These are phyloP conservation scores for Indri indri DNA, from an alignment of 2,113 vertebrate species.

Conservation along the genomic window DNA sequence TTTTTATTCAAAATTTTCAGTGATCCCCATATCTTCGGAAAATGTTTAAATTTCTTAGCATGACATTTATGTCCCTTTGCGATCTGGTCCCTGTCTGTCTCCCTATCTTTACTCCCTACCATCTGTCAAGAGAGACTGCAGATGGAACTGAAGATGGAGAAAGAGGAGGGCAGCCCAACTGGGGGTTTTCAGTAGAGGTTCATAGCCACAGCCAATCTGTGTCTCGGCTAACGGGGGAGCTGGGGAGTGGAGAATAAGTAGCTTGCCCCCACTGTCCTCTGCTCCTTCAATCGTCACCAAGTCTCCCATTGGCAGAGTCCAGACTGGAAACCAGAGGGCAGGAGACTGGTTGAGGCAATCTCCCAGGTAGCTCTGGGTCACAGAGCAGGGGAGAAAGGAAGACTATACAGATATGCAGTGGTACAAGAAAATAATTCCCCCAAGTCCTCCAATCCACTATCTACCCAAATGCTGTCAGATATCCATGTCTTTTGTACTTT, in stretches of 20 bases:
- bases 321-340: neutral
- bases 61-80: neutral
- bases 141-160: neutral
- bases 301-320: neutral
- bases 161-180: neutral
- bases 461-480: neutral
- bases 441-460: too few species aligned
- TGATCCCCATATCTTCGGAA: neutral
- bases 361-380: neutral
- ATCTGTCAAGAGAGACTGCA: neutral
- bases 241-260: too few species aligned
- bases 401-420: rapidly evolving
- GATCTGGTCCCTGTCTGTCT: neutral
- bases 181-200: neutral
- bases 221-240: neutral
- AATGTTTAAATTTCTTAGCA: neutral
- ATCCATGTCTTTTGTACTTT: neutral
- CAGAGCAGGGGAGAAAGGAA: neutral
- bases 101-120: neutral
- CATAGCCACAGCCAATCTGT: neutral
- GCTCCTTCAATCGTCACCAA: neutral
- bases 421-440: too few species aligned
- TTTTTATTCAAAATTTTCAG: neutral
- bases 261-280: neutral
- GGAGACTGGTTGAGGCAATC: neutral